These are phyloP conservation scores for Brienomyrus brachyistius DNA, from an alignment of 2,113 vertebrate genomes.

Conservation along the genomic window DNA sequence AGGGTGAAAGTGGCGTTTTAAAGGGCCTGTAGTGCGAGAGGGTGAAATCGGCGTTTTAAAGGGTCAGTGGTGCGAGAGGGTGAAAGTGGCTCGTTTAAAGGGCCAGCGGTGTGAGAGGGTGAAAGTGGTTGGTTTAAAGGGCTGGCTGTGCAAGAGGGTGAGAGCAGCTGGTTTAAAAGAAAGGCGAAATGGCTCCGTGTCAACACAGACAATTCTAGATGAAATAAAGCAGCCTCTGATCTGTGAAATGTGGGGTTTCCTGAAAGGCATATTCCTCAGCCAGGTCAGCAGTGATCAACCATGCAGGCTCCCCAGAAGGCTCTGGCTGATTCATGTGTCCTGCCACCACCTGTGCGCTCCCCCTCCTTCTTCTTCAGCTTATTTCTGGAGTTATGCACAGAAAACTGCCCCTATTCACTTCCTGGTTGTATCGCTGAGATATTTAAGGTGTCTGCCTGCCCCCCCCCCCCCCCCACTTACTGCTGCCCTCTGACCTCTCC, in stretches of 20 bases:
- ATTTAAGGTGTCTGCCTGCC: background rate
- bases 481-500: background rate
- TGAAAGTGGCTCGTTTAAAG: accelerated
- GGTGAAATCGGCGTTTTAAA: background rate
- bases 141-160: background rate
- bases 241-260: background rate
- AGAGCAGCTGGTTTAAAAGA: background rate
- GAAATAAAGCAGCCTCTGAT: background rate
- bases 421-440: background rate
- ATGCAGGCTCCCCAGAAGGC: background rate
- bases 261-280: background rate
- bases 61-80: accelerated
- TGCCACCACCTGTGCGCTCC: background rate
- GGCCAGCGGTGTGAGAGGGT: background rate
- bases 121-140: accelerated
- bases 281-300: background rate
- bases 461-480: background rate
- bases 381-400: background rate
- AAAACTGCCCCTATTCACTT: background rate
- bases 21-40: background rate
- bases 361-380: background rate
- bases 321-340: background rate
- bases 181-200: background rate
- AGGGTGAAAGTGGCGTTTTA: too few relatives aligned
- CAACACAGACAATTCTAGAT: background rate